Percentiles rank a stretch among this genome's conserved stretches.
phyloP scores from a whole-genome alignment of 2,888 invertebrate species.

The Smittia sp. region DNA sequence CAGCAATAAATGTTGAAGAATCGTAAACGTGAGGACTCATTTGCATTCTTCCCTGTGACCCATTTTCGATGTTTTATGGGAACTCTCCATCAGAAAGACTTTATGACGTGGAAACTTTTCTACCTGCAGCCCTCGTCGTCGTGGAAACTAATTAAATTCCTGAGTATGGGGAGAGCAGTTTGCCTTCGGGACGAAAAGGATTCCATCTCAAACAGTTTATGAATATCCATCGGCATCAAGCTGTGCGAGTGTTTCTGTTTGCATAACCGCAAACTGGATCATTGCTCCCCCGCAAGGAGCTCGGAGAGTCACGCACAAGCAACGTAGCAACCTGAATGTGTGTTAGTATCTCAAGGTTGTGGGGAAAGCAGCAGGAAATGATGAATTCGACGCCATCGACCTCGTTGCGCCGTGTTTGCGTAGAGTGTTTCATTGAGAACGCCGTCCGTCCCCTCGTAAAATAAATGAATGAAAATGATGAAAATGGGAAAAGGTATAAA shows the following conservation, averaged over 20 bases:
- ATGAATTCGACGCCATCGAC: constrained; percentile 12
- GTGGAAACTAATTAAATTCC: background rate
- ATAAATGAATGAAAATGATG: constrained; percentile 4
- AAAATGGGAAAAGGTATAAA: constrained; percentile 3
- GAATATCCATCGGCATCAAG: background rate
- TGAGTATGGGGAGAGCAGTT: background rate
- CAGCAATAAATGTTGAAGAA: background rate
- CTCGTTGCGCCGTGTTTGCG: background rate
- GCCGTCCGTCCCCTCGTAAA: background rate
- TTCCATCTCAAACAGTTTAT: background rate
- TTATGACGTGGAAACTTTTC: background rate
- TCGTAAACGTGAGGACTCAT: background rate
- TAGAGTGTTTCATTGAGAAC: background rate
- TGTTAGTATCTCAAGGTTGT: constrained; percentile 4
- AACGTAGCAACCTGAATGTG: background rate
- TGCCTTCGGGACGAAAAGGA: background rate
- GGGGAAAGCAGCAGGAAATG: background rate
- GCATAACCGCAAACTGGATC: background rate
- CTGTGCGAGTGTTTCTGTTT: background rate
- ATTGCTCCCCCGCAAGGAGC: background rate
- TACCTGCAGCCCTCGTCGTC: background rate
- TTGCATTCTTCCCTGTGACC: background rate
- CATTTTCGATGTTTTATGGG: background rate
- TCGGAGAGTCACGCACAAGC: background rate
- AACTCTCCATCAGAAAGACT: background rate